A percentile compares a stretch with the other conserved stretches of the same genome.
These are phyloP conservation scores for Sminthurinus signatus DNA, from an alignment of 1,140 invertebrate species.

Conservation along the genomic window DNA sequence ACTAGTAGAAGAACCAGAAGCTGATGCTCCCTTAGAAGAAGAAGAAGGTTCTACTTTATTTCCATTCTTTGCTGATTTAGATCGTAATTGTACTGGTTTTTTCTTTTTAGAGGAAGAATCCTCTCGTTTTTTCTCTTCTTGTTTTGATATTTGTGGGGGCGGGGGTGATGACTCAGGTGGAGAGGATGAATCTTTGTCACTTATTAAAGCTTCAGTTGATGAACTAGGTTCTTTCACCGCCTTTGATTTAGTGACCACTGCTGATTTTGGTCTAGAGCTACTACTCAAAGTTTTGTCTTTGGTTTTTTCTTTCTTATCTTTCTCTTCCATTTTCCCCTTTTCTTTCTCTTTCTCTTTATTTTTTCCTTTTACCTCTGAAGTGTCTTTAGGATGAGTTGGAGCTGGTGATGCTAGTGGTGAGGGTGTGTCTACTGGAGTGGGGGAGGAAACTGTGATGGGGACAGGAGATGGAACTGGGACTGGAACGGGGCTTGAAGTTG, in stretches of 20 bases:
- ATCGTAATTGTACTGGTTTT: not conserved
- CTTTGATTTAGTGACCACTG: not conserved
- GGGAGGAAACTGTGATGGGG: no score
- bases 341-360: no score
- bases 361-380: no score
- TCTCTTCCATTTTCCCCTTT: no score
- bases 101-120: slow-evolving; percentile 5
- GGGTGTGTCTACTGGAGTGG: no score
- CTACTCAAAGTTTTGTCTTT: no score
- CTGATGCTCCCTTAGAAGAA: not conserved
- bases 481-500: no score
- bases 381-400: no score
- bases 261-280: slow-evolving; percentile 1
- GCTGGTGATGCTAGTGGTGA: no score
- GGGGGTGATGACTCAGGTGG: not conserved
- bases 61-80: slow-evolving; percentile 28
- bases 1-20: not conserved
- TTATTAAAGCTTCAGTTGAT: slow-evolving; percentile 1
- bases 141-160: not conserved
- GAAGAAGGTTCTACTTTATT: slow-evolving; percentile 24
- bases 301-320: no score
- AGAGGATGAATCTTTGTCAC: not conserved
- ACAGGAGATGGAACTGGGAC: no score
- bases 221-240: not conserved
- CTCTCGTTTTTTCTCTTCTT: not conserved